phyloP scores from a whole-genome alignment of 2,888 invertebrate species.

The Eristalinus sepulchralis region DNA sequence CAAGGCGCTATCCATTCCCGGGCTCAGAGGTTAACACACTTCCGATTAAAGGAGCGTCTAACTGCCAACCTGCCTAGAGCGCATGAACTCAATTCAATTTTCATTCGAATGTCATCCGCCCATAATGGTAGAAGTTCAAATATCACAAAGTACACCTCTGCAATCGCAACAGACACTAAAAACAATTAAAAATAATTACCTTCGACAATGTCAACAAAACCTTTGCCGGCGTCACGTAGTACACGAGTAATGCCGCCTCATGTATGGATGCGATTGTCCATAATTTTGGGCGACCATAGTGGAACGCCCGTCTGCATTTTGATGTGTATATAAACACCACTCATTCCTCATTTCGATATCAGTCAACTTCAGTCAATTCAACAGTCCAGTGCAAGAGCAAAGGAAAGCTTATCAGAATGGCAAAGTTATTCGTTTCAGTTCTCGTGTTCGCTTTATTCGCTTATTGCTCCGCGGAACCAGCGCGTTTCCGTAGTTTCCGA shows the following conservation, averaged over 20 bases:
- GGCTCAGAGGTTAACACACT: slow-evolving; percentile 4
- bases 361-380: neutral
- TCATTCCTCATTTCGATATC: neutral
- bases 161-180: neutral
- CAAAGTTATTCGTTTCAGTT: neutral
- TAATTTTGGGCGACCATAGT: neutral
- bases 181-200: slow-evolving; percentile 4
- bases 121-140: neutral
- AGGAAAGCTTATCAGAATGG: neutral
- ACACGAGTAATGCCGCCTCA: neutral
- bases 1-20: too few relatives aligned
- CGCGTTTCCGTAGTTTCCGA: neutral
- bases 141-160: neutral
- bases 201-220: neutral
- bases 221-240: neutral
- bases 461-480: neutral
- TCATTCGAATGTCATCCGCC: too few relatives aligned
- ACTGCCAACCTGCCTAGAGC: too few relatives aligned
- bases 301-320: neutral
- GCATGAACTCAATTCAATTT: too few relatives aligned
- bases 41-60: neutral
- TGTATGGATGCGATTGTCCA: neutral
- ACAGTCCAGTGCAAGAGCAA: neutral
- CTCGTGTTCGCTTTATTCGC: neutral
- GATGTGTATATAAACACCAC: neutral